Percentiles rank a stretch among this genome's conserved stretches.
phyloP scores from a whole-genome alignment of 2,113 vertebrate genomes.

The Suncus etruscus region DNA sequence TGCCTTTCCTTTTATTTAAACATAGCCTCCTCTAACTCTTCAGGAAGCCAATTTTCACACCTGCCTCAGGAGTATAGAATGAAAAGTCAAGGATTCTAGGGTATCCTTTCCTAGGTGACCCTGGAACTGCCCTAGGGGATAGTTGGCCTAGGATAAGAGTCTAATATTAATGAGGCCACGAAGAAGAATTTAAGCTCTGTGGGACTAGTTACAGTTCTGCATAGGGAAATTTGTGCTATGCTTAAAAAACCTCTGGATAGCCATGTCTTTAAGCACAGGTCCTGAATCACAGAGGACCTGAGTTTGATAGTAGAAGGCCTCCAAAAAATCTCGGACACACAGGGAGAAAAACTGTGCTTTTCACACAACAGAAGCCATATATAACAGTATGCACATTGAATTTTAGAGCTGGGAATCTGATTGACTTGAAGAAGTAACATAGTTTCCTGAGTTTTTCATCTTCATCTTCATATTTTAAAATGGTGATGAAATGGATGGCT shows the following conservation, averaged over 20 bases:
- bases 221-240: conserved; percentile 18
- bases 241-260: background rate
- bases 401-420: conserved; percentile 9
- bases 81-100: background rate
- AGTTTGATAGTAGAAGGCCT: background rate
- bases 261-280: background rate
- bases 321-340: background rate
- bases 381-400: background rate
- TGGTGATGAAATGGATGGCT: background rate
- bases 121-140: background rate
- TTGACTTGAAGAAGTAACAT: background rate
- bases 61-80: background rate
- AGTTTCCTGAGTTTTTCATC: background rate
- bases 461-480: conserved; percentile 30
- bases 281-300: background rate
- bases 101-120: conserved; percentile 10
- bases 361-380: background rate
- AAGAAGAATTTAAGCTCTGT: conserved; percentile 5
- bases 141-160: background rate
- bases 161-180: conserved; percentile 41
- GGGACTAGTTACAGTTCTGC: conserved; percentile 43
- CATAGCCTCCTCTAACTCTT: background rate
- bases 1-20: conserved; percentile 63
- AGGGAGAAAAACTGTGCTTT: background rate
- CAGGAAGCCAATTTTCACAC: conserved; percentile 16